Conservation (phyloP, 2,888 invertebrate species). For the Melolontha melolontha region DNA sequence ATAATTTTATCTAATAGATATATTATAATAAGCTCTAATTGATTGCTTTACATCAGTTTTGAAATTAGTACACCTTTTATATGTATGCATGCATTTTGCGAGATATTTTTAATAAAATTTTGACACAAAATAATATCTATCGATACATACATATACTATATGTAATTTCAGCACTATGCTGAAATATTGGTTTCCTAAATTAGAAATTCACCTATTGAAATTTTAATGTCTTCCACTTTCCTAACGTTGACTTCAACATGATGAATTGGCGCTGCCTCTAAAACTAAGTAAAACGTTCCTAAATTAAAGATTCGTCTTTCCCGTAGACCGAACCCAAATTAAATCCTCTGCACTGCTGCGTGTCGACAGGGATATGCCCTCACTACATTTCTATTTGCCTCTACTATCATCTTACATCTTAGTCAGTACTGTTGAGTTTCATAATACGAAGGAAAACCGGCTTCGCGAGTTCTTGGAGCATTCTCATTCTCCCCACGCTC, state of each 20-base stretch:
- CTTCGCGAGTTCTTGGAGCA: slow-evolving; percentile 50
- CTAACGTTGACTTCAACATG: slow-evolving; percentile 21
- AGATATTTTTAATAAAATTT: no score
- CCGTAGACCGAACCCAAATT: slow-evolving; percentile 34
- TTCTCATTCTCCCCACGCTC: slow-evolving; percentile 44
- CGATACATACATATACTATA: no score
- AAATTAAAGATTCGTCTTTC: slow-evolving; percentile 41
- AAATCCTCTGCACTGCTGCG: slow-evolving; percentile 31
- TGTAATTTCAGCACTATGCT: background rate
- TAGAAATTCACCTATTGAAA: slow-evolving; percentile 23
- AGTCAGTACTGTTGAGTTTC: slow-evolving; percentile 45
- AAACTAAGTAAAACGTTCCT: slow-evolving; percentile 38
- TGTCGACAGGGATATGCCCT: slow-evolving; percentile 36
- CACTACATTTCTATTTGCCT: slow-evolving; percentile 31
- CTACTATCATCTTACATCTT: slow-evolving; percentile 46
- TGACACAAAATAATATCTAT: no score
- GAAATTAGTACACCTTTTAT: no score
- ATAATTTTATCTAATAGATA: no score
- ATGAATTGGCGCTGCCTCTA: slow-evolving; percentile 20
- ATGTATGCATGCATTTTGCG: no score
- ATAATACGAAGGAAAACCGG: slow-evolving; percentile 52
- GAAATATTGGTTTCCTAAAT: background rate
- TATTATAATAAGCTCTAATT: no score
- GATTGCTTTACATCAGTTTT: no score
- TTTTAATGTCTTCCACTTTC: slow-evolving; percentile 33